Base-by-base conservation (phyloP, 2,888 invertebrate species). In the Blera fallax region DNA sequence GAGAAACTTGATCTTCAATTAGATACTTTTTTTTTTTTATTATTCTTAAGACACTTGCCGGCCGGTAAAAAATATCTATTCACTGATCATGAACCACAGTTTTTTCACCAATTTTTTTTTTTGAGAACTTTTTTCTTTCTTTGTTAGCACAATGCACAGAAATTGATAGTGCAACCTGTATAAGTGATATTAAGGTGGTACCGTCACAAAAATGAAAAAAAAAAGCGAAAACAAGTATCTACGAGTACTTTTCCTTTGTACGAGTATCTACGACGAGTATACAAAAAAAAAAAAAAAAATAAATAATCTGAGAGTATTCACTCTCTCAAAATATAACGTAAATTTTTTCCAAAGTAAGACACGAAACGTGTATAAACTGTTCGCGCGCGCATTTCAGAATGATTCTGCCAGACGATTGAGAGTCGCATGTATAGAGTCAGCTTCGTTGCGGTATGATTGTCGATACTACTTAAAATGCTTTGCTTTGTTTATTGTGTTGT, bases 341-440 rank as follows among this genome's bases (percentile, higher is more conserved):
- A 40, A 52, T 21, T 58, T 37, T 37, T 52, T 40, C 18, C 10
- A 54, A 48, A 60, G 50, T 40, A n/a, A 45, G 11, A 84, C 80
- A 52, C 56, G 64, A 74, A 65, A 10, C 77, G 45, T 81, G 85
- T 81, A 90, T 90, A 89, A 89, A 89, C 89, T 87, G 90, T 90
- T 91, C 91, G 90, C 91, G 91, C 91, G 91, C 91, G 91, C 88
- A 89, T 91, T 91, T 89, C 90, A 91, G 91, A 91, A 91, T 91
- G 91, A 91, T 91, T 91, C 91, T 91, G 88, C 87, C 83, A 87
- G 87, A 87, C 88, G 88, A 87, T 88, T 83, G 88, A 84, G 70
- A 78, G 79, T 80, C 87, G 88, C 88, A 18, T 73, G 62, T 40
- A 50, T 3, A 50, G 52, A 48, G 54, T 43, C 56, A 45, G 50